These are phyloP conservation scores for Phyllopteryx taeniolatus DNA, from an alignment of 2,113 vertebrate genomes.

Conservation along the genomic window DNA sequence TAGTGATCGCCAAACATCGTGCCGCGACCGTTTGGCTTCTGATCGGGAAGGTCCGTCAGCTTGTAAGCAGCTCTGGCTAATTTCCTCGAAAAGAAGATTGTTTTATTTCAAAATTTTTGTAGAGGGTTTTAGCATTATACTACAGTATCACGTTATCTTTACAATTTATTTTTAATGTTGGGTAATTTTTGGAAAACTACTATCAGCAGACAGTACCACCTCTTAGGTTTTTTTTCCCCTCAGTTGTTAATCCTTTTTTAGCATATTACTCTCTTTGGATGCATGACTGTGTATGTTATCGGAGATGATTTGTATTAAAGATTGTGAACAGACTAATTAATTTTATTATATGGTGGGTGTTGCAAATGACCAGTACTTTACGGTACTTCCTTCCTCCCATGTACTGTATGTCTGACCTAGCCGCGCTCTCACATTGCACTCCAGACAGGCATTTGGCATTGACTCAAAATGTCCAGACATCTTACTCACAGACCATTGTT, in stretches of 20 bases:
- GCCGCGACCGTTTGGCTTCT: too few relatives aligned
- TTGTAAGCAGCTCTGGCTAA: too few relatives aligned
- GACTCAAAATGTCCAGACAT: slow-evolving; percentile 71
- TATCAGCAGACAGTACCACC: too few relatives aligned
- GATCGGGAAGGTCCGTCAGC: too few relatives aligned
- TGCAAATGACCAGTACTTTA: slow-evolving; percentile 53
- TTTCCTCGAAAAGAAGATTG: too few relatives aligned
- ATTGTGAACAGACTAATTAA: slow-evolving; percentile 58
- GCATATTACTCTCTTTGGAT: neutral
- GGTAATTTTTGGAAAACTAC: too few relatives aligned
- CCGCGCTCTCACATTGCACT: slow-evolving; percentile 53
- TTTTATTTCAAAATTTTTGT: too few relatives aligned
- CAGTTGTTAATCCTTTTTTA: neutral
- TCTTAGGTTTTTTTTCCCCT: too few relatives aligned
- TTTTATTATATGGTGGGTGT: slow-evolving; percentile 43
- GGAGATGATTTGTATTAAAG: slow-evolving; percentile 43
- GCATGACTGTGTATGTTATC: slow-evolving; percentile 9
- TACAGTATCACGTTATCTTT: too few relatives aligned
- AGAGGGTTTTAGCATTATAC: too few relatives aligned
- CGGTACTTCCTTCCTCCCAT: slow-evolving; percentile 45
- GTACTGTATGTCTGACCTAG: slow-evolving; percentile 57
- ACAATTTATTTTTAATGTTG: too few relatives aligned
- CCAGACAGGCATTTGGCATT: slow-evolving; percentile 69
- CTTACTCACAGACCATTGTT: slow-evolving; percentile 74
- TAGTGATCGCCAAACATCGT: too few relatives aligned